Percentiles rank a stretch among this genome's conserved stretches.
These are phyloP conservation scores for Atethmia centrago DNA, from an alignment of 2,888 invertebrate species.

Conservation along the genomic window DNA sequence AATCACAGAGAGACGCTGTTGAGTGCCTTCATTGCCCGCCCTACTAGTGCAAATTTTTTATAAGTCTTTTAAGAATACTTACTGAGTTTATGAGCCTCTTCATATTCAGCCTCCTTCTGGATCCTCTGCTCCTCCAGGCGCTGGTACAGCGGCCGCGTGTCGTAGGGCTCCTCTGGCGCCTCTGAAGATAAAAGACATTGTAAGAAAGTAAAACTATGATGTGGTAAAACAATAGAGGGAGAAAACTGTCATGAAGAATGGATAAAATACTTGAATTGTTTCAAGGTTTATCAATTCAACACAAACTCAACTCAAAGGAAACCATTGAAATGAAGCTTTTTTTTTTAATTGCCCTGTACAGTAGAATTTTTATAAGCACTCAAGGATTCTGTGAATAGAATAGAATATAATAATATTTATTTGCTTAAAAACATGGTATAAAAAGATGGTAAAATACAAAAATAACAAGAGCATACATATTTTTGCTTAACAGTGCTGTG, in stretches of 20 bases:
- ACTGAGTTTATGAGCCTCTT: constrained; percentile 99
- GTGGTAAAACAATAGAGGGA: not conserved
- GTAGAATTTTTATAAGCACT: not conserved
- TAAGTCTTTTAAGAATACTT: not conserved
- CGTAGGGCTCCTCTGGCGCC: constrained; percentile 95
- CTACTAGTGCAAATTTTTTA: no score
- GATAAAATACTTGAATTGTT: not conserved
- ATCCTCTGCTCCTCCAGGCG: constrained; percentile 97
- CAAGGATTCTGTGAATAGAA: not conserved
- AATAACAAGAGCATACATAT: no score
- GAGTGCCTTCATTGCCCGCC: no score
- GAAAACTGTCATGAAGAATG: not conserved
- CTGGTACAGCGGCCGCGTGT: constrained; percentile 97
- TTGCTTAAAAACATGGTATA: no score
- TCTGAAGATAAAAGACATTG: constrained; percentile 89
- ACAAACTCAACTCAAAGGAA: not conserved
- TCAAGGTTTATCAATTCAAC: not conserved
- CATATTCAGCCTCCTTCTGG: constrained; percentile 97
- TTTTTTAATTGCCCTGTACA: not conserved
- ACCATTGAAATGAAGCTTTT: not conserved
- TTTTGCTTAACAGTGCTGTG: no score
- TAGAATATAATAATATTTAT: no score
- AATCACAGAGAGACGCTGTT: no score
- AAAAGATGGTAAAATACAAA: no score
- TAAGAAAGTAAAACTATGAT: not conserved